phyloP scores from a whole-genome alignment of 1,140 invertebrate species.

The Rhopalosiphum padi region DNA sequence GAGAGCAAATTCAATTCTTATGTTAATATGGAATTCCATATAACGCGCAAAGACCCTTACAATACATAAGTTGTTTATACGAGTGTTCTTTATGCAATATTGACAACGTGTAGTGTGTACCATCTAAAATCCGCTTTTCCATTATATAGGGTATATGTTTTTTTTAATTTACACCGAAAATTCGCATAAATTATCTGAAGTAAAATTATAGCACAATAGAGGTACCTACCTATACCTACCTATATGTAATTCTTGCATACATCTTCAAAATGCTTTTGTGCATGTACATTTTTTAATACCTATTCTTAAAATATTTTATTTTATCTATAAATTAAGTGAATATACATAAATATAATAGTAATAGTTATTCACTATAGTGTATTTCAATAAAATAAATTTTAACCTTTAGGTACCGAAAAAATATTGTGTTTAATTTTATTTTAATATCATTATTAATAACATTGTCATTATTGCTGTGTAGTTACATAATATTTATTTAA shows the following conservation, averaged over 20 bases:
- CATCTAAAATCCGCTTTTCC: not conserved
- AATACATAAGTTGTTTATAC: constrained; percentile 37
- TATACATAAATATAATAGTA: not conserved
- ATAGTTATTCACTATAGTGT: not conserved
- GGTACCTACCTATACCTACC: too few relatives aligned
- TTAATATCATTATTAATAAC: not conserved
- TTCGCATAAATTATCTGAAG: not conserved
- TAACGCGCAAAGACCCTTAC: not conserved
- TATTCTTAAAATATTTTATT: not conserved
- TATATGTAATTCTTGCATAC: not conserved
- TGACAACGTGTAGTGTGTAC: not conserved
- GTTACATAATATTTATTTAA: not conserved
- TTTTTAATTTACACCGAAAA: not conserved
- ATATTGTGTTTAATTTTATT: not conserved
- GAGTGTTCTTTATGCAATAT: not conserved
- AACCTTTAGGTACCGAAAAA: too few relatives aligned
- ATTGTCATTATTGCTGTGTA: not conserved
- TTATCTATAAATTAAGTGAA: not conserved
- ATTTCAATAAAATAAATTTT: not conserved
- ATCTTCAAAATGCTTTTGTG: not conserved
- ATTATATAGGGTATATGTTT: not conserved
- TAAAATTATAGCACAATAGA: not conserved
- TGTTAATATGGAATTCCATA: constrained; percentile 27
- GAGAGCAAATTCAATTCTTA: constrained; percentile 27
- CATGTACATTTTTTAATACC: not conserved